These are phyloP conservation scores for Oryzias curvinotus DNA, from an alignment of 2,113 vertebrate species.

Conservation along the genomic window DNA sequence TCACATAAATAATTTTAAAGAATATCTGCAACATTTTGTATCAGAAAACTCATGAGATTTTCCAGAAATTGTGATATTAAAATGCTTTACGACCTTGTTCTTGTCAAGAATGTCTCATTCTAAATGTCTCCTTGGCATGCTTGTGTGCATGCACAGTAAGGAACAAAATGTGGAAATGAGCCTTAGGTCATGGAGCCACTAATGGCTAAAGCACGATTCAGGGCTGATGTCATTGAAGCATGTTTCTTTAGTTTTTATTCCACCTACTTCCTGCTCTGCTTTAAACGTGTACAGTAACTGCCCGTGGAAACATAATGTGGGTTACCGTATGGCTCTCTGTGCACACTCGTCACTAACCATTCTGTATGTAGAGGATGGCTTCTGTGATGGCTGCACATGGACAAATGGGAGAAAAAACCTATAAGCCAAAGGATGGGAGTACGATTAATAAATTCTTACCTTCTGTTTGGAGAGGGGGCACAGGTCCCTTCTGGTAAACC, in stretches of 20 bases:
- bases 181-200: slow-evolving; percentile 38
- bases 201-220: slow-evolving; percentile 28
- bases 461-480: slow-evolving; percentile 14
- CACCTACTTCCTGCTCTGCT: slow-evolving; percentile 29
- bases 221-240: slow-evolving; percentile 43
- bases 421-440: slow-evolving; percentile 2
- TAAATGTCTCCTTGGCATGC: slow-evolving; percentile 4
- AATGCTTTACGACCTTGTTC: background rate
- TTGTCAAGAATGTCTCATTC: slow-evolving; percentile 8
- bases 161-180: slow-evolving; percentile 42
- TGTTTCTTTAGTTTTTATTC: slow-evolving; percentile 17
- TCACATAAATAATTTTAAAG: slow-evolving; percentile 16
- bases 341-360: background rate
- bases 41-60: too few relatives aligned
- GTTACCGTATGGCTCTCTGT: slow-evolving; percentile 13
- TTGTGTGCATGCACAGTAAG: background rate
- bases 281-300: slow-evolving; percentile 8
- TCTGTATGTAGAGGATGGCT: background rate
- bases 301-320: slow-evolving; percentile 12
- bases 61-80: background rate
- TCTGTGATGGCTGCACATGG: background rate
- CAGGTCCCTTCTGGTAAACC: background rate
- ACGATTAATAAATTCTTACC: slow-evolving; percentile 28
- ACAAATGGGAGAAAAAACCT: background rate
- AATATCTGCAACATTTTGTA: background rate